Conservation (phyloP, 2,113 vertebrate genomes). For the Spea bombifrons region DNA sequence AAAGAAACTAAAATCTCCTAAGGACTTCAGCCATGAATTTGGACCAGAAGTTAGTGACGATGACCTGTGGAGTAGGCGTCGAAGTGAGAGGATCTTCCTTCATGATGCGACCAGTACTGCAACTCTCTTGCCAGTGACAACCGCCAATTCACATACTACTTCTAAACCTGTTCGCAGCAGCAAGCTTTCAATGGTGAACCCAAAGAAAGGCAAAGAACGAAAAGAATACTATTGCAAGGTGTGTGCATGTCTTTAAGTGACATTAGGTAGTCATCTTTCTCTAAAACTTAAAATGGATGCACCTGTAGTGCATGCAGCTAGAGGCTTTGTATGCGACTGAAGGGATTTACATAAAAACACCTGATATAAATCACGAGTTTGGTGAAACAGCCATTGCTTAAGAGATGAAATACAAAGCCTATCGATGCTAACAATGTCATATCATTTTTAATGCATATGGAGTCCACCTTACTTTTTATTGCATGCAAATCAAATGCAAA, state of each 20-base stretch:
- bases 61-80: conserved; percentile 84
- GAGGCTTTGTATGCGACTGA: too few relatives aligned
- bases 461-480: too few relatives aligned
- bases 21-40: conserved; percentile 80
- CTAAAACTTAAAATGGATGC: too few relatives aligned
- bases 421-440: too few relatives aligned
- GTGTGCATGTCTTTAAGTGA: conserved; percentile 8
- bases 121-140: conserved; percentile 30
- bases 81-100: conserved; percentile 95
- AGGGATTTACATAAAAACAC: too few relatives aligned
- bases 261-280: too few relatives aligned
- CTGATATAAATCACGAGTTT: too few relatives aligned
- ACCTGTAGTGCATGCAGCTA: too few relatives aligned
- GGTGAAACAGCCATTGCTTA: too few relatives aligned
- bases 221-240: conserved; percentile 72
- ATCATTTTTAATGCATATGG: too few relatives aligned
- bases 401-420: too few relatives aligned
- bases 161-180: conserved; percentile 72
- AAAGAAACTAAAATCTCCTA: conserved; percentile 74
- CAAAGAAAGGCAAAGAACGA: conserved; percentile 75
- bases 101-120: conserved; percentile 74
- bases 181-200: conserved; percentile 67
- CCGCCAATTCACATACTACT: conserved; percentile 48
- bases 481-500: too few relatives aligned
- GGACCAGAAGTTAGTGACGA: conserved; percentile 82